Conservation (phyloP, 2,888 invertebrate species). For the Tachina lurida region DNA sequence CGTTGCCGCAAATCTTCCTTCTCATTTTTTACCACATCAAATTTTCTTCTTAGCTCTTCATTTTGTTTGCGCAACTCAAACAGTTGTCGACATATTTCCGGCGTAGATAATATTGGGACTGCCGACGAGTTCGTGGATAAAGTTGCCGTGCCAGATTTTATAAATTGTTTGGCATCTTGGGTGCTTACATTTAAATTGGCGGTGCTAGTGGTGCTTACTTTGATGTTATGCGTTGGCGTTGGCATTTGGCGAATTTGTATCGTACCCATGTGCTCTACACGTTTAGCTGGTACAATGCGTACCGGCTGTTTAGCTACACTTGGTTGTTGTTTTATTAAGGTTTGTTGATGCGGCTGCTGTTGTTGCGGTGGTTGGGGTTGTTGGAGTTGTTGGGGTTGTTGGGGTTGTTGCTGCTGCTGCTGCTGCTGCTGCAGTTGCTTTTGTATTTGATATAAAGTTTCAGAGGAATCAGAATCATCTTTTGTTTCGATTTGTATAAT, state of each 20-base stretch:
- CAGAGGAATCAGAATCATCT: conserved; percentile 68
- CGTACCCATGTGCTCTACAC: conserved; percentile 77
- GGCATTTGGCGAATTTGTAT: conserved; percentile 72
- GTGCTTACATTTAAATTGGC: conserved; percentile 5
- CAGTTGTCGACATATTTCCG: conserved; percentile 81
- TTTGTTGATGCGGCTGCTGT: conserved; percentile 62
- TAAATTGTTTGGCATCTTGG: conserved; percentile 32
- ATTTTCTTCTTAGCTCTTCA: conserved; percentile 79
- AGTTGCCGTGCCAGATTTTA: conserved; percentile 25
- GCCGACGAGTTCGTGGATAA: conserved; percentile 72
- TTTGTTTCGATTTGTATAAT: conserved; percentile 72
- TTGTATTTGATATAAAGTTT: conserved; percentile 63
- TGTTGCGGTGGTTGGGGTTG: conserved; percentile 7
- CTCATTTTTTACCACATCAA: conserved; percentile 79
- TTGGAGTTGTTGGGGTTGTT: too few relatives aligned
- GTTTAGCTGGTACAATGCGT: conserved; percentile 73
- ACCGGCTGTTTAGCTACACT: conserved; percentile 60
- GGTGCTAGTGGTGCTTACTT: conserved; percentile 8
- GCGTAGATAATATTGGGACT: conserved; percentile 78
- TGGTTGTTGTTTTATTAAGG: conserved; percentile 52
- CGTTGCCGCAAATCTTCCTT: conserved; percentile 79
- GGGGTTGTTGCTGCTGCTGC: conserved; percentile 48
- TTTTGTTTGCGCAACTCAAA: conserved; percentile 79
- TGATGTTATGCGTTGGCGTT: conserved; percentile 51
- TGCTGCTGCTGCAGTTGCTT: conserved; percentile 51